These are phyloP conservation scores for Mystacornis crossleyi DNA, from an alignment of 2,113 vertebrate genomes.

Conservation along the genomic window DNA sequence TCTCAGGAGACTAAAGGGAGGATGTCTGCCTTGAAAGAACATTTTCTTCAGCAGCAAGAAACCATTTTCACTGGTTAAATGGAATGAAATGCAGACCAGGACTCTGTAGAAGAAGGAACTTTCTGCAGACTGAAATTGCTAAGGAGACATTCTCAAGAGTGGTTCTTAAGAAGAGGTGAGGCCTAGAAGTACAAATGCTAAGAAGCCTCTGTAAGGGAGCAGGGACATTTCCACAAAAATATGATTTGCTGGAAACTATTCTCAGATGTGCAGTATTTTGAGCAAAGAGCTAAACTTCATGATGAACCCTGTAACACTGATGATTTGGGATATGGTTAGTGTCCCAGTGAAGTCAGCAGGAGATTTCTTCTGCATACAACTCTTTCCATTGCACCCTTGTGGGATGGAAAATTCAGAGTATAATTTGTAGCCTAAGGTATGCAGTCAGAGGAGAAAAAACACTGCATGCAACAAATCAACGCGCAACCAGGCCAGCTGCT, in stretches of 20 bases:
- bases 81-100: neutral
- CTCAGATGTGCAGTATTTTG: neutral
- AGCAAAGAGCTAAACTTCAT: neutral
- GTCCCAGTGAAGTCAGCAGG: neutral
- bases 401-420: slow-evolving; percentile 4
- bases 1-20: neutral
- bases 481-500: neutral
- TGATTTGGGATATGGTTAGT: neutral
- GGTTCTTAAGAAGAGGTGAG: neutral
- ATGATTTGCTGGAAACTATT: neutral
- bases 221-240: neutral
- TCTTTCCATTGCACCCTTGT: neutral
- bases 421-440: neutral
- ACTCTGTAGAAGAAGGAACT: neutral
- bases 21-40: neutral
- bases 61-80: neutral
- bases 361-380: neutral
- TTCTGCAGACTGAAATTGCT: neutral
- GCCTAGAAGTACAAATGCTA: neutral
- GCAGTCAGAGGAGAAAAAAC: neutral
- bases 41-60: neutral
- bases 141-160: neutral
- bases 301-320: neutral
- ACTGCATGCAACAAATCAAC: slow-evolving; percentile 7
- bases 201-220: neutral